Conservation (phyloP, 2,113 vertebrate genomes). For the Syrrhaptes paradoxus region DNA sequence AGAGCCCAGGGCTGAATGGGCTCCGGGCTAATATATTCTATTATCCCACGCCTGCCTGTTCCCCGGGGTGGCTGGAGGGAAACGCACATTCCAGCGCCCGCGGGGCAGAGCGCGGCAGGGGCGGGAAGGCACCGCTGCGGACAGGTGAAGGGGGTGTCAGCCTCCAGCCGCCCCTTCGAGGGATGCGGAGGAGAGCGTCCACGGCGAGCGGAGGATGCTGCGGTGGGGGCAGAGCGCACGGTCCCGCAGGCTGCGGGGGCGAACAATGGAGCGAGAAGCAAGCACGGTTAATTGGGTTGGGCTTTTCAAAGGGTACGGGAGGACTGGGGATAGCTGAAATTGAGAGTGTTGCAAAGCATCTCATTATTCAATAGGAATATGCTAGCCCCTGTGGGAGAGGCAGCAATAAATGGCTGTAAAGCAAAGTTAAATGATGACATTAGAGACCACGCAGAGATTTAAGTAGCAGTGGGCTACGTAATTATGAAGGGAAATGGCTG, state of each 20-base stretch:
- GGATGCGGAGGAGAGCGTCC: neutral
- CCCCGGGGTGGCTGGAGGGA: neutral
- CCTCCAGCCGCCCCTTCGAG: neutral
- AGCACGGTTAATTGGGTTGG: conserved; percentile 14
- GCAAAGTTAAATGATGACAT: neutral
- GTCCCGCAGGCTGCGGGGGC: neutral
- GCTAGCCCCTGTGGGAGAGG: conserved; percentile 6
- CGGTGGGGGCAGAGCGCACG: neutral
- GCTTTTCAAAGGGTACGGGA: neutral
- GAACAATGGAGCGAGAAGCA: conserved; percentile 5
- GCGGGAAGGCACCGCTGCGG: fast-evolving
- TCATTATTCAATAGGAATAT: conserved; percentile 3
- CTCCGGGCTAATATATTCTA: conserved; percentile 73
- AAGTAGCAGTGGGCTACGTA: neutral
- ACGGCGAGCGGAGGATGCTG: neutral
- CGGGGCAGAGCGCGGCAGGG: neutral
- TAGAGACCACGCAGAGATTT: neutral
- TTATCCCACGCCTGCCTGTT: conserved; percentile 48
- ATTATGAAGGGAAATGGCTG: neutral
- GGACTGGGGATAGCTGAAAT: neutral
- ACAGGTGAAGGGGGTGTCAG: neutral
- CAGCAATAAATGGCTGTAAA: conserved; percentile 44
- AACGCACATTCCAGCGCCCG: neutral
- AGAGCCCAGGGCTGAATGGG: conserved; percentile 66
- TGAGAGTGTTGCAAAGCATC: neutral